Percentiles rank a stretch among this genome's conserved stretches.
Evolutionary conservation across 2,797 vertebrate species (phyloP).

Genomic region (Antennarius maculatus): DNA sequence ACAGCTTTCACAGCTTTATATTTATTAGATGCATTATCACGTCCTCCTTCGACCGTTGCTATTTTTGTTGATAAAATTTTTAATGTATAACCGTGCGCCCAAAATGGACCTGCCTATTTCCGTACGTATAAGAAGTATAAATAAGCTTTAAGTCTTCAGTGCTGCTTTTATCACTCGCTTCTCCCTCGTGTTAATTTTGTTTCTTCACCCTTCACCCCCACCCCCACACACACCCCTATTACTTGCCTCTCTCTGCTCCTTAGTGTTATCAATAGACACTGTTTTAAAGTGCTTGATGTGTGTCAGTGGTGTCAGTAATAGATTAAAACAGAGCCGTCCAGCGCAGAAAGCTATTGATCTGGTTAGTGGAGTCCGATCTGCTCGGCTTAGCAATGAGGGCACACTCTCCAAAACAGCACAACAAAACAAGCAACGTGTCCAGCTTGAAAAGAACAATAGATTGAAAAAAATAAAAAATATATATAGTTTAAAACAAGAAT

Average conservation of each 20-base stretch:
- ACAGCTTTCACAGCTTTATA: no score
- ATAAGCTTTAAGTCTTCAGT: no score
- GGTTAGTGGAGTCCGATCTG: constrained; percentile 29
- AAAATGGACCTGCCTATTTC: no score
- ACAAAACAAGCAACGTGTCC: no score
- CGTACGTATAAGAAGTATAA: no score
- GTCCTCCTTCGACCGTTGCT: no score
- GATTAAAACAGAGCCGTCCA: constrained; percentile 57
- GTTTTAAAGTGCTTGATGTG: constrained; percentile 51
- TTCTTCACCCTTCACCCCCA: not conserved
- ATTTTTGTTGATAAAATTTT: no score
- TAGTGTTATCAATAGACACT: constrained; percentile 43
- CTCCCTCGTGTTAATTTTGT: constrained; percentile 11
- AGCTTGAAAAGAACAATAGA: no score
- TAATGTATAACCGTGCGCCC: no score
- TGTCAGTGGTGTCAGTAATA: constrained; percentile 41
- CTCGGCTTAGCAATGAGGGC: constrained; percentile 26
- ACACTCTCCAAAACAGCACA: not conserved
- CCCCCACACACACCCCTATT: not conserved
- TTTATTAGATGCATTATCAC: no score
- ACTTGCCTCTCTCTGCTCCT: constrained; percentile 1
- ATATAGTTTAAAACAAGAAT: no score
- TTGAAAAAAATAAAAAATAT: no score
- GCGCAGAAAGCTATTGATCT: constrained; percentile 52
- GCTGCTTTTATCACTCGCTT: not conserved